These are phyloP conservation scores for Hemitrygon akajei DNA, from an alignment of 2,797 vertebrate genomes.

Conservation along the genomic window DNA sequence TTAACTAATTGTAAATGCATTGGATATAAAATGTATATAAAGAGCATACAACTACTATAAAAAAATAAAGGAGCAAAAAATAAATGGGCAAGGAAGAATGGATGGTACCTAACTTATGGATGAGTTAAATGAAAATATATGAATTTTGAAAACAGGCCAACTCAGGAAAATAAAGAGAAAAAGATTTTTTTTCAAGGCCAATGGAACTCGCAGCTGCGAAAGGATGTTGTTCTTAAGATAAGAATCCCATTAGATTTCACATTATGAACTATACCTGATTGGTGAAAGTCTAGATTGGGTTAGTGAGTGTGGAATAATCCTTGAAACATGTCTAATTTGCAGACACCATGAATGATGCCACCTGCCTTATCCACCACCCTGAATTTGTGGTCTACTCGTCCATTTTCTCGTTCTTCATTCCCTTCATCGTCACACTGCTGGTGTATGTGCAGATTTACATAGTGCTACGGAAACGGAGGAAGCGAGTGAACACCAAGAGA, in stretches of 20 bases:
- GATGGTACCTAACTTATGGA: neutral
- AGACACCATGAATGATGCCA: constrained; percentile 73
- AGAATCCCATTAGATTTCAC: too few relatives aligned
- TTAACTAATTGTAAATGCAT: neutral
- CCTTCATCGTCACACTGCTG: constrained; percentile 95
- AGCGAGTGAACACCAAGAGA: constrained; percentile 89
- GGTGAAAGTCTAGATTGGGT: too few relatives aligned
- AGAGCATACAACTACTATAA: too few relatives aligned
- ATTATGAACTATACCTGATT: too few relatives aligned
- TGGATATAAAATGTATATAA: neutral
- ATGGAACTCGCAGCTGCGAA: neutral
- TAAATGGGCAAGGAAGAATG: too few relatives aligned
- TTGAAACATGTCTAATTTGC: constrained; percentile 4
- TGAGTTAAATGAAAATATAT: neutral
- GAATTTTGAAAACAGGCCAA: neutral
- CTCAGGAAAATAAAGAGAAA: neutral
- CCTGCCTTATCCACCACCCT: constrained; percentile 89
- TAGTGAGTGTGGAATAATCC: neutral
- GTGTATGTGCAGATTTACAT: constrained; percentile 98
- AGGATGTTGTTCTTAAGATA: too few relatives aligned
- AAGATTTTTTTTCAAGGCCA: neutral
- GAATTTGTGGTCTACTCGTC: constrained; percentile 97
- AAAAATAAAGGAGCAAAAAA: too few relatives aligned
- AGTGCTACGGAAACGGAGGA: constrained; percentile 82
- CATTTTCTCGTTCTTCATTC: constrained; percentile 97